These are phyloP conservation scores for Callosobruchus maculatus DNA, from an alignment of 2,888 invertebrate species.

Conservation along the genomic window DNA sequence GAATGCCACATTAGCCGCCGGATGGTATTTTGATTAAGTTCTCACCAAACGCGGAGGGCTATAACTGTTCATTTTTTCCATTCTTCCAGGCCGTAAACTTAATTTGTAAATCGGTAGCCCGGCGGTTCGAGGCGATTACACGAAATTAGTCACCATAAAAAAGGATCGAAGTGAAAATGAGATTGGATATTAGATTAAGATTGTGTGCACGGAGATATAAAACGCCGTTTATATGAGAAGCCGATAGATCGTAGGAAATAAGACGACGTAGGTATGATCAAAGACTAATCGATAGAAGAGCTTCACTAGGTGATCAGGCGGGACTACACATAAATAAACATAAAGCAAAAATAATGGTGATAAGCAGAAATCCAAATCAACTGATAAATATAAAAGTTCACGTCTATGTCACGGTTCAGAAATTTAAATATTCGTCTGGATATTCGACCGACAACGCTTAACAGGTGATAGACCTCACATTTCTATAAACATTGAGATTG, in stretches of 20 bases:
- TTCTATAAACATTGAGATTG: no score
- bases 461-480: no score
- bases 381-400: no score
- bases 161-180: background rate
- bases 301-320: no score
- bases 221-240: background rate
- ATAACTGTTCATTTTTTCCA: background rate
- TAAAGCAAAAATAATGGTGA: no score
- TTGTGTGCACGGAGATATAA: background rate
- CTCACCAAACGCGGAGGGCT: constrained; percentile 9
- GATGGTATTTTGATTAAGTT: constrained; percentile 17
- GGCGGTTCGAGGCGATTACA: background rate
- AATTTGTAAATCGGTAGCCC: background rate
- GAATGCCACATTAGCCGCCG: background rate
- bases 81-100: background rate
- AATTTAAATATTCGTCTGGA: no score
- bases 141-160: background rate
- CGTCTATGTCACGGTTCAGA: no score
- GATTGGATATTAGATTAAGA: background rate
- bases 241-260: background rate
- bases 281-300: no score
- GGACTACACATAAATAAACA: no score
- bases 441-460: no score
- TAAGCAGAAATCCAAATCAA: no score
- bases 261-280: no score